A percentile compares a stretch with the other conserved stretches of the same genome.
Evolutionary conservation across 2,797 vertebrate genomes (phyloP).

Genomic region (Danio choprae): DNA sequence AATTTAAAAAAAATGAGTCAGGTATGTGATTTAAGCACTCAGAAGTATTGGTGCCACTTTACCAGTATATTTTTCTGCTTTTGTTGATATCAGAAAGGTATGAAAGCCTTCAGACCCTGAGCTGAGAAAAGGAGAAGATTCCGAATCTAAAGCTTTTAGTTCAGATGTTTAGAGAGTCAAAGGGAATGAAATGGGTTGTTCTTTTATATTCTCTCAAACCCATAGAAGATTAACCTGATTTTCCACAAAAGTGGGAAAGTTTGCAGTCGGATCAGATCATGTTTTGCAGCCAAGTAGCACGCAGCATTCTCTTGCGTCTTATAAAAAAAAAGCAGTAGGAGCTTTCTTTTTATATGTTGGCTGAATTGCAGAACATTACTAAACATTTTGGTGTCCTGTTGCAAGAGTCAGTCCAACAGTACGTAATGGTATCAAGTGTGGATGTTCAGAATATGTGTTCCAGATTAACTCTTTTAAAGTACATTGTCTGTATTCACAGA

Average conservation of each 20-base stretch:
- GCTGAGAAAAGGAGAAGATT: constrained; percentile 21
- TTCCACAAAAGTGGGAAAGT: constrained; percentile 7
- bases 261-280: constrained; percentile 25
- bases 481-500: constrained; percentile 76
- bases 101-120: not conserved
- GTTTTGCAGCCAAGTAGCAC: constrained; percentile 16
- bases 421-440: not conserved
- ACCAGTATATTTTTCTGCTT: not conserved
- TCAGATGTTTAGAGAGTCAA: constrained; percentile 31
- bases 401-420: constrained; percentile 38
- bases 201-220: constrained; percentile 18
- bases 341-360: not conserved
- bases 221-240: constrained; percentile 12
- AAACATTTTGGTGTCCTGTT: constrained; percentile 17
- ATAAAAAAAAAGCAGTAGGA: not conserved
- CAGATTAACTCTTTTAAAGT: constrained; percentile 54
- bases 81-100: not conserved
- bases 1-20: not conserved
- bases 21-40: not conserved
- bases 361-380: constrained; percentile 5
- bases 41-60: not conserved
- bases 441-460: constrained; percentile 6
- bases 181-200: not conserved
- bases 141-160: constrained; percentile 16
- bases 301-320: not conserved